A percentile compares a stretch with the other conserved stretches of the same genome.
Conservation (phyloP, 2,888 invertebrate species). For the Cyaniris semiargus region DNA sequence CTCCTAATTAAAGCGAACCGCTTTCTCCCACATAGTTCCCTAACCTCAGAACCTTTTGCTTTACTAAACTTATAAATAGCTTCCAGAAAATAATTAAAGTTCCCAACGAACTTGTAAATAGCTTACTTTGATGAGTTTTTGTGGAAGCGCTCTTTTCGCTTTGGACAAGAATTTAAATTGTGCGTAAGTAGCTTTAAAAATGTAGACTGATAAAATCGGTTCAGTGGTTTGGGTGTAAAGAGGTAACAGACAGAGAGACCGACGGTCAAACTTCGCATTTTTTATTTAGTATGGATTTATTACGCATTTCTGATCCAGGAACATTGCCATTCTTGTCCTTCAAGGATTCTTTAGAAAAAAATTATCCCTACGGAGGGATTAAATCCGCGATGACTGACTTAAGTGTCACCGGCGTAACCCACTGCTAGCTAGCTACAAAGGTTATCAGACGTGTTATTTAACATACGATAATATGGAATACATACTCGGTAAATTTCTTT, state of each 20-base stretch:
- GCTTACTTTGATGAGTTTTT: not conserved
- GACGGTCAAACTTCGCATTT: no score
- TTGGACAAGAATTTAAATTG: not conserved
- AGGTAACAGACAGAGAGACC: no score
- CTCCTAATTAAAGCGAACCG: not conserved
- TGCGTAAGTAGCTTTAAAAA: not conserved
- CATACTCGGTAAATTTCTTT: not conserved
- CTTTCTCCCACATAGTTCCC: not conserved
- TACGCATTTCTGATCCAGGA: no score
- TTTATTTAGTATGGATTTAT: no score
- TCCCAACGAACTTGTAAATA: not conserved
- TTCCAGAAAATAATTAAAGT: constrained; percentile 2
- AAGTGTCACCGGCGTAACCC: no score
- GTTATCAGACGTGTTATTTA: no score
- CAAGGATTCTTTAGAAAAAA: no score
- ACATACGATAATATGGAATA: not conserved
- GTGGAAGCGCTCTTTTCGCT: not conserved
- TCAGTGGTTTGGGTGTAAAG: no score
- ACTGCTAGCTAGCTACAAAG: no score
- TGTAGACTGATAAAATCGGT: not conserved
- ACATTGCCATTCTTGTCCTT: no score
- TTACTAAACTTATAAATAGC: not conserved
- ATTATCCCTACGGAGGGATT: no score
- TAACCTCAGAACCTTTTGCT: not conserved
- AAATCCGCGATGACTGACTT: no score